A percentile compares a stretch with the other conserved stretches of the same genome.
These are phyloP conservation scores for Leptestheria dahalacensis DNA, from an alignment of 1,140 invertebrate genomes.

Conservation along the genomic window DNA sequence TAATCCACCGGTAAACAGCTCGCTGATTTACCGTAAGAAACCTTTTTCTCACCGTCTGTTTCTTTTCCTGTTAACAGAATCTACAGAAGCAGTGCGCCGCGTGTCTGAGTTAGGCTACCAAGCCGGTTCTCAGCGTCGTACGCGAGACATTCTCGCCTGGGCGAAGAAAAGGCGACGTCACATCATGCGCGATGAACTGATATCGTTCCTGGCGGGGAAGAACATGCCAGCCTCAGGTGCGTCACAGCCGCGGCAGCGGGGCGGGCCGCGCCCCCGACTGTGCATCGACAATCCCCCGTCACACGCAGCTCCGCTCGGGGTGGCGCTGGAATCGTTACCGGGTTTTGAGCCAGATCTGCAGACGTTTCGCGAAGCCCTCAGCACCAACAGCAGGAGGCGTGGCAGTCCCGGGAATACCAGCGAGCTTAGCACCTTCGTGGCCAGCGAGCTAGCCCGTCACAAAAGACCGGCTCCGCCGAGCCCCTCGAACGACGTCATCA, in stretches of 20 bases:
- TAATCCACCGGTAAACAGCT: too few species aligned
- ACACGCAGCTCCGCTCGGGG: slow-evolving; percentile 6
- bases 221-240: slow-evolving; percentile 34
- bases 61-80: slow-evolving; percentile 37
- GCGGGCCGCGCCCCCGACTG: neutral
- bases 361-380: slow-evolving; percentile 59
- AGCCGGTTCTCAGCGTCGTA: slow-evolving; percentile 53
- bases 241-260: slow-evolving; percentile 2
- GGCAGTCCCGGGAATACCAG: slow-evolving; percentile 28
- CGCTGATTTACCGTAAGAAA: too few species aligned
- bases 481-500: slow-evolving; percentile 41
- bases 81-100: slow-evolving; percentile 49
- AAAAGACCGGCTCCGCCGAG: slow-evolving; percentile 45
- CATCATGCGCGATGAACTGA: slow-evolving; percentile 57
- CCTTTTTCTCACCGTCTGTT: neutral
- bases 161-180: slow-evolving; percentile 50
- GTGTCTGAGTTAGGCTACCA: slow-evolving; percentile 53
- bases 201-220: slow-evolving; percentile 62
- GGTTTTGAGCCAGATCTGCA: slow-evolving; percentile 42
- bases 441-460: slow-evolving; percentile 56
- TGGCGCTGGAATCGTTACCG: slow-evolving; percentile 17
- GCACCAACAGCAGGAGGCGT: slow-evolving; percentile 21
- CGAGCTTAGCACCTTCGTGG: slow-evolving; percentile 58
- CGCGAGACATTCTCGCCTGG: slow-evolving; percentile 61
- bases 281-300: slow-evolving; percentile 29